Percentiles rank a stretch among this genome's conserved stretches.
Evolutionary conservation across 2,113 vertebrate genomes (phyloP).

Genomic region (Tympanuchus pallidicinctus): DNA sequence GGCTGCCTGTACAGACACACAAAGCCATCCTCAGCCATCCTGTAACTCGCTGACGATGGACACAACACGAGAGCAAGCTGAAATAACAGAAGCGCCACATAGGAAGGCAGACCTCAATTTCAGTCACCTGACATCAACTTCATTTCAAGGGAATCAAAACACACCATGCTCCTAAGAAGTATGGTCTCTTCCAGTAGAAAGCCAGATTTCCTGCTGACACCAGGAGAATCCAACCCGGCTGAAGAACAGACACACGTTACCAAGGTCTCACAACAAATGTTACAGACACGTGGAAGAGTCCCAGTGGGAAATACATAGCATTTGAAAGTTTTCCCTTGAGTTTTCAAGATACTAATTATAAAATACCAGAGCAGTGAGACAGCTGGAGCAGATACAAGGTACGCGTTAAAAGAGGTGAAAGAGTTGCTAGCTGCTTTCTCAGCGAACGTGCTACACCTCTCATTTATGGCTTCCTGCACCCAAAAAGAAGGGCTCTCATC

Average conservation of each 20-base stretch:
- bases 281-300: background rate
- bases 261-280: slow-evolving; percentile 20
- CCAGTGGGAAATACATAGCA: background rate
- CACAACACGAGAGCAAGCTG: rapidly evolving
- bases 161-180: background rate
- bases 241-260: background rate
- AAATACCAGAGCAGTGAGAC: slow-evolving; percentile 28
- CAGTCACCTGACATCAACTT: background rate
- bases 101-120: background rate
- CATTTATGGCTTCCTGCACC: background rate
- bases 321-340: slow-evolving; percentile 18
- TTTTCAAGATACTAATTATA: slow-evolving; percentile 41
- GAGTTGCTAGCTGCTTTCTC: background rate
- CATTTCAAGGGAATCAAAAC: background rate
- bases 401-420: background rate
- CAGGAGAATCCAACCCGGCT: background rate
- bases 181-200: background rate
- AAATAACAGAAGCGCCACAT: background rate
- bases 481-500: background rate
- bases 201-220: background rate
- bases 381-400: slow-evolving; percentile 24
- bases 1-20: background rate
- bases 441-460: background rate
- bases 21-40: background rate
- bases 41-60: rapidly evolving